These are phyloP conservation scores for Aix galericulata DNA, from an alignment of 2,113 vertebrate genomes.

Conservation along the genomic window DNA sequence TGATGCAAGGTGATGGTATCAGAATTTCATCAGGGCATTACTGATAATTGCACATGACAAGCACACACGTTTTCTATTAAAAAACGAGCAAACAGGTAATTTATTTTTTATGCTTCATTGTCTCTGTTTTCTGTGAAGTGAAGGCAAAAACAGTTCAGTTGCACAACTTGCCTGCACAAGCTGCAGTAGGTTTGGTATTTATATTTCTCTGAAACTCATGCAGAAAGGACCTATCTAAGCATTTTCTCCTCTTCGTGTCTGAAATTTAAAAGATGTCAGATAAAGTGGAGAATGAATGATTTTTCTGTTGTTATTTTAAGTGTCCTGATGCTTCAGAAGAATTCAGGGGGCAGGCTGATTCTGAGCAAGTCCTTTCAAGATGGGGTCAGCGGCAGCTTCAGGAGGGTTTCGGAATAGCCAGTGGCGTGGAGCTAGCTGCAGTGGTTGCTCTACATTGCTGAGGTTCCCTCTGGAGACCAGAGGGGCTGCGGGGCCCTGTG, in stretches of 20 bases:
- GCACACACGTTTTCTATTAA: background rate
- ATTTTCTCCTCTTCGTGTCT: background rate
- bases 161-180: background rate
- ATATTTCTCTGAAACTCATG: background rate
- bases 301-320: background rate
- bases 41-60: background rate
- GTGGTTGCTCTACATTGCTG: background rate
- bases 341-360: background rate
- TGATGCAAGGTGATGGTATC: background rate
- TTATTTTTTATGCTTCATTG: background rate
- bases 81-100: background rate
- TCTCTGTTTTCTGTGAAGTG: background rate
- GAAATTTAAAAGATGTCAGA: background rate
- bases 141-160: background rate
- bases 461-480: background rate
- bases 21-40: background rate
- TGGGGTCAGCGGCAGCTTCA: background rate
- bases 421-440: background rate
- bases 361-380: background rate
- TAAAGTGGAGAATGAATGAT: background rate
- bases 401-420: background rate
- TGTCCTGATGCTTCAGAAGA: background rate
- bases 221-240: background rate
- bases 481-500: background rate
- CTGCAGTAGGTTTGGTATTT: background rate